Base-by-base conservation (phyloP, 92 coral and sea anemone species). In the Umimayanthus chanpuru region DNA sequence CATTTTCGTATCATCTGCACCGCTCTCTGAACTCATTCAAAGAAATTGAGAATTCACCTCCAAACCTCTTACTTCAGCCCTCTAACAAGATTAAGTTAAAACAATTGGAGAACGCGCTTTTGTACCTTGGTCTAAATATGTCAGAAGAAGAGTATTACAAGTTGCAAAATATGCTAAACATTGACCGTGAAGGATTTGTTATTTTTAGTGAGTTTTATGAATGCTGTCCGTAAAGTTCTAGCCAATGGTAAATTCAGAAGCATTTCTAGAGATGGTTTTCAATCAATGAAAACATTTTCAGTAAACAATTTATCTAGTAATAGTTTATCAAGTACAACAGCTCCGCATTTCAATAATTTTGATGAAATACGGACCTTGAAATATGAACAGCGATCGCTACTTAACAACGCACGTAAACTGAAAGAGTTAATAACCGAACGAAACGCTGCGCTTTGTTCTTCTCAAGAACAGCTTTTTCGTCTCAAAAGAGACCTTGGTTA, bases 401-500 rank as follows among this genome's bases (percentile, higher is more conserved):
- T 75, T 40, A 18, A 39, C 25, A 53, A 75, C 11, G 26, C 28
- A 6, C 41, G 44, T 9, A 75, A 21, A 39, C 20, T 75, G 15
- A 75, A 75, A 23, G 15, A 75, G 25, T 21, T 4, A 11, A 43
- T 75, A 75, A 29, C 28, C 14, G 29, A 39, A 11, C 14, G 40
- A 75, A n/a, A 75, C 41, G 39, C 10, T 18, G 14, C 11, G 18
- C 79, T 75, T 6, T 75, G 49, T 75, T 75, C 79, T 5, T 38
- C 79, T 5, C 53, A 20, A 36, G 53, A 75, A 75, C 79, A 75
- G 23, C 47, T 75, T 75, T 75, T 75, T 75, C 79, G 79, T 9
- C 47, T 75, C 47, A 75, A 75, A 39, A 18, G 53, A 39, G 53
- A 75, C 44, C 23, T 75, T 40, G 79, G 39, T 75, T 39, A 36